A percentile compares a stretch with the other conserved stretches of the same genome.
phyloP scores from a whole-genome alignment of 2,113 vertebrate genomes.

The Lepidothrix coronata region DNA sequence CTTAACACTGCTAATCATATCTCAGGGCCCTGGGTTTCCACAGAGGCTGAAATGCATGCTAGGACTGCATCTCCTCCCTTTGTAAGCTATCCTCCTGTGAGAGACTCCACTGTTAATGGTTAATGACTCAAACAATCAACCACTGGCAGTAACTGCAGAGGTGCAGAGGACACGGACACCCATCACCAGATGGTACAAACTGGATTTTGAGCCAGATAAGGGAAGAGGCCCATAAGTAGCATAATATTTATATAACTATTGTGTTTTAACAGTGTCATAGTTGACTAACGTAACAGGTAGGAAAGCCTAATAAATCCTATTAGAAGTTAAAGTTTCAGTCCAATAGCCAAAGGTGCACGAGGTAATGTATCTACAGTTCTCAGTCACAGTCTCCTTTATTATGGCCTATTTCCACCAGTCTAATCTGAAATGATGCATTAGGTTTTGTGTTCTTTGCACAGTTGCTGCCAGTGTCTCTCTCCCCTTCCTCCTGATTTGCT shows the following conservation, averaged over 20 bases:
- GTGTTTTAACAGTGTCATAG: constrained; percentile 28
- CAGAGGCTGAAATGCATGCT: not conserved
- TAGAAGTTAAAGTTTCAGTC: constrained; percentile 57
- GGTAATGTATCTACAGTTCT: constrained; percentile 46
- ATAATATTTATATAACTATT: constrained; percentile 19
- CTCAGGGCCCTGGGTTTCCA: not conserved
- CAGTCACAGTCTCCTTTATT: constrained; percentile 41
- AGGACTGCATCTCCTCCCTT: not conserved
- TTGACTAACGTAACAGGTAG: constrained; percentile 18
- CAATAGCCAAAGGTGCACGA: constrained; percentile 63
- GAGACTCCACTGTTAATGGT: not conserved
- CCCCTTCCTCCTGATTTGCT: constrained; percentile 47
- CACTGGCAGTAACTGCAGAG: not conserved
- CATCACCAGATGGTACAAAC: not conserved
- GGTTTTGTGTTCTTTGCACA: constrained; percentile 40
- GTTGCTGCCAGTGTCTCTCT: constrained; percentile 33
- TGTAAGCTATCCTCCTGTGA: not conserved
- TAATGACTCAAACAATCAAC: not conserved
- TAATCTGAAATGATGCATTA: constrained; percentile 39
- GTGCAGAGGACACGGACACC: not conserved
- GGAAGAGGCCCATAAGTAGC: not conserved
- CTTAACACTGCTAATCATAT: not conserved
- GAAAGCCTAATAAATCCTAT: constrained; percentile 51
- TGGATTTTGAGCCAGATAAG: not conserved
- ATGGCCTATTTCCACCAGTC: constrained; percentile 25